phyloP scores from a whole-genome alignment of 2,888 invertebrate genomes.

The Priocnemis perturbator region DNA sequence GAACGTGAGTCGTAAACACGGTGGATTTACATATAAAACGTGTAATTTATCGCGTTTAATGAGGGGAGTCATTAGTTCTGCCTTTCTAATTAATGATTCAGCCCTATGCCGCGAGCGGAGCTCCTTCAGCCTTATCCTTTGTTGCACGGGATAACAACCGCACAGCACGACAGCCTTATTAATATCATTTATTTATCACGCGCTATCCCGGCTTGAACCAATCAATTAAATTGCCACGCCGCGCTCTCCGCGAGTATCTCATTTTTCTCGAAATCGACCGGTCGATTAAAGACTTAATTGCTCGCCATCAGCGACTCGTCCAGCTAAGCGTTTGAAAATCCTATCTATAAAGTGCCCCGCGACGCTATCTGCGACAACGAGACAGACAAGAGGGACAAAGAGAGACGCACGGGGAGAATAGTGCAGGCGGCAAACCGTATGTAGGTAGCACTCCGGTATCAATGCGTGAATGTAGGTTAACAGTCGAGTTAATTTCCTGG shows the following conservation, averaged over 20 bases:
- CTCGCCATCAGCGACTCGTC: too few species aligned
- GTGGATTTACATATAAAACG: constrained; percentile 4
- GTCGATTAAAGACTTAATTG: too few species aligned
- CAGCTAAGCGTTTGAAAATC: too few species aligned
- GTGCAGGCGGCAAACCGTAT: not conserved
- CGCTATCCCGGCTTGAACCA: too few species aligned
- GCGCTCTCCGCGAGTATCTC: too few species aligned
- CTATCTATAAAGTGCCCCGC: not conserved
- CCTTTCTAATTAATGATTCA: constrained; percentile 4
- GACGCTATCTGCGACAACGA: not conserved
- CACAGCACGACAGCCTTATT: too few species aligned
- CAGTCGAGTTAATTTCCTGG: constrained; percentile 56
- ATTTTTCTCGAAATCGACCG: too few species aligned
- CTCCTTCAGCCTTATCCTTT: too few species aligned
- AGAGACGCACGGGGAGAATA: constrained; percentile 2
- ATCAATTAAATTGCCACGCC: too few species aligned
- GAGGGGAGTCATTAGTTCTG: constrained; percentile 6
- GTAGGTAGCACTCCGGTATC: constrained; percentile 21
- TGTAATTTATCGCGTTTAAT: constrained; percentile 7
- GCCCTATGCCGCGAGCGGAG: too few species aligned
- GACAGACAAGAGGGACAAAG: not conserved
- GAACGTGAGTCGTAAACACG: not conserved
- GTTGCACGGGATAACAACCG: too few species aligned
- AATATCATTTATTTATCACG: too few species aligned
- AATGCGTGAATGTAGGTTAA: constrained; percentile 47